Evolutionary conservation across 2,888 invertebrate species (phyloP).

Genomic region (Micoletzkya japonica): DNA sequence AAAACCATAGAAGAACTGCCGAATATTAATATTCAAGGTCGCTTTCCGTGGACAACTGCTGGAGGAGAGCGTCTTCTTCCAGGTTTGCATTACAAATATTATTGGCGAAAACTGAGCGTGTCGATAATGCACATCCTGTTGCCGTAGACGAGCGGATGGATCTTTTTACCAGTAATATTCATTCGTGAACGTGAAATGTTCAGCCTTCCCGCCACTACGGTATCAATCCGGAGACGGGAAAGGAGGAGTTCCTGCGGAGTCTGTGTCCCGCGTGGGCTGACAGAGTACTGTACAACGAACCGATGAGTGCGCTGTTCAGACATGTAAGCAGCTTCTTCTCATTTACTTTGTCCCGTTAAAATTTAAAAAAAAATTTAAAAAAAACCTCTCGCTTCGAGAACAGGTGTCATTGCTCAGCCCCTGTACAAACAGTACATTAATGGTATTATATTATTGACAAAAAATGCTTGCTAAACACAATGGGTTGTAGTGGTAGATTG

Average conservation of each 20-base stretch:
- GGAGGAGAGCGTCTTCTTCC: conserved; percentile 52
- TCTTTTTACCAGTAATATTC: background rate
- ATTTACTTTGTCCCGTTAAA: too few relatives aligned
- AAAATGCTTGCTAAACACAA: too few relatives aligned
- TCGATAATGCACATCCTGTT: background rate
- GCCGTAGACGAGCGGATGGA: background rate
- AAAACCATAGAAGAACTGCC: background rate
- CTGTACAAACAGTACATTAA: too few relatives aligned
- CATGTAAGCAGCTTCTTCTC: conserved; percentile 41
- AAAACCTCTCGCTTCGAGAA: too few relatives aligned
- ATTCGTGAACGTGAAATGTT: background rate
- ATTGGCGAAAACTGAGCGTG: background rate
- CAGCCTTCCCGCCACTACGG: conserved; percentile 51
- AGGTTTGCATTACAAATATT: conserved; percentile 30
- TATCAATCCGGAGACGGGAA: conserved; percentile 31
- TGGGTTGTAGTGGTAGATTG: background rate
- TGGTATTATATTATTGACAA: too few relatives aligned
- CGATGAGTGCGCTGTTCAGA: conserved; percentile 49
- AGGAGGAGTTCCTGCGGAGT: conserved; percentile 47
- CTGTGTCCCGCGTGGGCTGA: conserved; percentile 52
- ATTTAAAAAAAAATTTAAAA: too few relatives aligned
- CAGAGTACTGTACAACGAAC: conserved; percentile 46
- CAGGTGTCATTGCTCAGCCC: too few relatives aligned
- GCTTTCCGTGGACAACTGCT: conserved; percentile 43
- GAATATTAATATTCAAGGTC: conserved; percentile 14